Evolutionary conservation across 2,113 vertebrate genomes (phyloP), one percentile per base, ranked within the genome.

Genomic region (Halcyon senegalensis): DNA sequence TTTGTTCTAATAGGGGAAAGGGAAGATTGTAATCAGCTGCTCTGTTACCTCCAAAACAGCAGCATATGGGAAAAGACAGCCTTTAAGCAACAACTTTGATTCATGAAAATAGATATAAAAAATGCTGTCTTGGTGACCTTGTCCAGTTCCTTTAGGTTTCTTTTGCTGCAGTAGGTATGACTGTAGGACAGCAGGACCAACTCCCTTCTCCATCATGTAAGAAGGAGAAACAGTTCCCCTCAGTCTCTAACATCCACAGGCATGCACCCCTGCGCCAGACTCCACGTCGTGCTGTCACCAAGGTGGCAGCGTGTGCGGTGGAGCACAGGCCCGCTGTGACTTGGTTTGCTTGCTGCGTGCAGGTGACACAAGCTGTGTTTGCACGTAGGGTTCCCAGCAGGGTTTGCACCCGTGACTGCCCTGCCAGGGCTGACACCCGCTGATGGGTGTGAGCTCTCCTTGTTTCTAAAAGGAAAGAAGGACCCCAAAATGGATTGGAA

Each of bases 241-340:
- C n/a, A n/a, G 19, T 8, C 21, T 79, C 62, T 33, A 43, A 1
- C 27, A 24, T 12, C 27, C 21, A 3, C 11, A 12, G 5, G 3
- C 24, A 13, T 3, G 13, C 23, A 62, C 20, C 39, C 7, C 23
- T 69, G 58, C 6, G 4, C 48, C 5, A 7, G 28, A 14, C 21
- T 76, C 37, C 31, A 0, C 0, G 3, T 19, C 50, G 23, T 48
- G 16, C 13, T 2, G 0, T 19, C 67, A 63, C 46, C 18, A 24
- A 7, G 2, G 4, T 3, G 7, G 1, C 2, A 10, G 31, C 1
- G 1, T 5, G 24, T 3, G 1, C 1, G 9, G 50, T 3, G 4
- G 62, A 41, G 39, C 33, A 14, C 20, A n/a, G 53, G 16, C 27
- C 27, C 1, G 1, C 43, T 41, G 39, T 37, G 69, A 7, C 50